Percentiles rank a stretch among this genome's conserved stretches.
These are phyloP conservation scores for Diabrotica balteata DNA, from an alignment of 2,888 invertebrate species.

Conservation along the genomic window DNA sequence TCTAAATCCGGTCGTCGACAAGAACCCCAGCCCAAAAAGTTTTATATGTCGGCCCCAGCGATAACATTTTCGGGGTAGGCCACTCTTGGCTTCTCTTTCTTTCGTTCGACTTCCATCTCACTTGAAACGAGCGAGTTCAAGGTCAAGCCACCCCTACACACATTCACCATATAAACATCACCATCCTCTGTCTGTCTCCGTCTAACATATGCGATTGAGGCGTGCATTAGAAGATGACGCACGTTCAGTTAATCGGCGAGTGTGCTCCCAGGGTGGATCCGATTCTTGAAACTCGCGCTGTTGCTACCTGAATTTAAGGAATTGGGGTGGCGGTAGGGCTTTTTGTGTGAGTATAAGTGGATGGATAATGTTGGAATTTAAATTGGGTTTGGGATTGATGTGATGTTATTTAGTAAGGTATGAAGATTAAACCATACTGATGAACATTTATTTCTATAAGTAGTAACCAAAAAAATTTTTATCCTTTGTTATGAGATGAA, in stretches of 20 bases:
- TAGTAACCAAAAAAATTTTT: too few relatives aligned
- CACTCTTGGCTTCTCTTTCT: constrained; percentile 19
- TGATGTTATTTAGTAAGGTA: too few relatives aligned
- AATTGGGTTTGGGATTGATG: too few relatives aligned
- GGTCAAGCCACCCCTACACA: constrained; percentile 57
- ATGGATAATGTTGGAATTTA: too few relatives aligned
- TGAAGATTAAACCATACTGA: too few relatives aligned
- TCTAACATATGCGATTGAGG: constrained; percentile 28
- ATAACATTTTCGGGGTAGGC: constrained; percentile 37
- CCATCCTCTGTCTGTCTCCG: constrained; percentile 34
- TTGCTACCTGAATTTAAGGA: constrained; percentile 21
- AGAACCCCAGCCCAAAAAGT: constrained; percentile 38
- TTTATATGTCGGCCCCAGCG: constrained; percentile 23
- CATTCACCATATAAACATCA: constrained; percentile 30
- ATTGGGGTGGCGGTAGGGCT: not conserved
- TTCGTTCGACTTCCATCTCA: constrained; percentile 16
- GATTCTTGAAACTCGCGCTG: constrained; percentile 4
- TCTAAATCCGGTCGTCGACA: constrained; percentile 51
- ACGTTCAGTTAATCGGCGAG: constrained; percentile 45
- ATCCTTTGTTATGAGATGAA: too few relatives aligned
- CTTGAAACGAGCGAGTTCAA: constrained; percentile 51
- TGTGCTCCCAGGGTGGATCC: constrained; percentile 27
- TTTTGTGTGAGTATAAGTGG: too few relatives aligned
- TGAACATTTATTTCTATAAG: too few relatives aligned
- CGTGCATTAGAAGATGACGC: constrained; percentile 38